Evolutionary conservation across 2,113 vertebrate genomes (phyloP).

Genomic region (Terrapene triunguis): DNA sequence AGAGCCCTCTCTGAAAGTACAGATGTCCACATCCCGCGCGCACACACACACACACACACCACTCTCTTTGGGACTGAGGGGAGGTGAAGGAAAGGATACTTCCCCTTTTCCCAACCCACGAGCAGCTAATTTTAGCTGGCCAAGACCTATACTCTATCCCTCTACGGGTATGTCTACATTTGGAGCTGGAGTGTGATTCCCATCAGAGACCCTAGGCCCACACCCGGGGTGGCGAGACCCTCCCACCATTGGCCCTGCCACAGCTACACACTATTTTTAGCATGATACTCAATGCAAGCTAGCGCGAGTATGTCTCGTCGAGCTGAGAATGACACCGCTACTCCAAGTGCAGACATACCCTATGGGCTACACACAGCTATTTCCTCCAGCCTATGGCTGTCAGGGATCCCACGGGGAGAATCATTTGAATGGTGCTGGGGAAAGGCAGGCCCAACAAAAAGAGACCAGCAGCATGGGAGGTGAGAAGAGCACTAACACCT

Average conservation of each 20-base stretch:
- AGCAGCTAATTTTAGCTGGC: neutral
- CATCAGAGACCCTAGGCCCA: no score
- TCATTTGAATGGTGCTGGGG: neutral
- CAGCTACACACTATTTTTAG: no score
- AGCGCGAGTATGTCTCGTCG: no score
- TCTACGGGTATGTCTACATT: neutral
- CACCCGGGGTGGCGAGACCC: no score
- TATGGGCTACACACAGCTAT: neutral
- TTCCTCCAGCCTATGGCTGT: neutral
- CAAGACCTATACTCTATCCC: neutral
- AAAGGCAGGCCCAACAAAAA: neutral
- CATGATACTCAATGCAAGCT: no score
- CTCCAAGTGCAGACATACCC: neutral
- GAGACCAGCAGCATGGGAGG: neutral
- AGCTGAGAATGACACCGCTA: no score
- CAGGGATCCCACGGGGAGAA: fast-evolving
- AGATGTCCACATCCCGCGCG: no score
- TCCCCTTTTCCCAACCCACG: fast-evolving
- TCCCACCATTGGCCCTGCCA: no score
- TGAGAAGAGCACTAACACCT: neutral
- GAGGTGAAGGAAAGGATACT: fast-evolving
- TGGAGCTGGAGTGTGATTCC: no score
- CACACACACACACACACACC: neutral
- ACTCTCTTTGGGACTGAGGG: fast-evolving
- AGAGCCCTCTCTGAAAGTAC: neutral